Evolutionary conservation across 2,888 invertebrate species (phyloP), one percentile per base, ranked within the genome.

Genomic region (Cheilosia urbana): DNA sequence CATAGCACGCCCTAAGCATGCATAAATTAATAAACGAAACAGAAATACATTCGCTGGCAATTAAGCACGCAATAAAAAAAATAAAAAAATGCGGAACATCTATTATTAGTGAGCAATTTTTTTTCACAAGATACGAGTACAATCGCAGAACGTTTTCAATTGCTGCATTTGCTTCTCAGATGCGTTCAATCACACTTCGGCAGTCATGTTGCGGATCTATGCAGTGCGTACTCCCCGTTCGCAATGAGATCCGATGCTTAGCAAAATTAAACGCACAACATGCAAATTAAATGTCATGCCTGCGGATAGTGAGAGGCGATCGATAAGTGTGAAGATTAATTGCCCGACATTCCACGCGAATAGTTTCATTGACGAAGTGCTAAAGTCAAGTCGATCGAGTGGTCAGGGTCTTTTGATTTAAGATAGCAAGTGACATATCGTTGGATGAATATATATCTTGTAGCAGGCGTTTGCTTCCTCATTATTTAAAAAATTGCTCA

Each of bases 311-410:
- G 40, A 47, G 77, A 51, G 45, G 47, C 62, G 55, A 77, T 69
- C 49, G 27, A 9, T 24, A 37, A 62, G 47, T 30, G 53, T 24
- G 30, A 45, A 78, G 78, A 78, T 78, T 71, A 78, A 78, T 78
- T 63, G 71, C 42, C 30, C 40, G 9, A 40, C 71, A 78, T 71
- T 65, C 42, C 57, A 13, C 4, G 58, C 51, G 15, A 65, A 58
- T 71, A 13, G 37, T 63, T 62, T 47, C 55, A 27, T 77, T 77
- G 69, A 55, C 37, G 60, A 62, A 37, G n/a, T 68, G 45, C 34
- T 60, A 34, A 60, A 40, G 30, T 30, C 37, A 37, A 37, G 37
- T 34, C 21, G 66, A 42, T 37, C 30, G n/a, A 42, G 24, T 47
- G 34, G 34, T 15, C 37, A 45, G 17, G 34, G 30, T 13, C 40